Base-by-base conservation (phyloP, 92 coral and sea anemone genomes). In the Scolanthus callimorphus region DNA sequence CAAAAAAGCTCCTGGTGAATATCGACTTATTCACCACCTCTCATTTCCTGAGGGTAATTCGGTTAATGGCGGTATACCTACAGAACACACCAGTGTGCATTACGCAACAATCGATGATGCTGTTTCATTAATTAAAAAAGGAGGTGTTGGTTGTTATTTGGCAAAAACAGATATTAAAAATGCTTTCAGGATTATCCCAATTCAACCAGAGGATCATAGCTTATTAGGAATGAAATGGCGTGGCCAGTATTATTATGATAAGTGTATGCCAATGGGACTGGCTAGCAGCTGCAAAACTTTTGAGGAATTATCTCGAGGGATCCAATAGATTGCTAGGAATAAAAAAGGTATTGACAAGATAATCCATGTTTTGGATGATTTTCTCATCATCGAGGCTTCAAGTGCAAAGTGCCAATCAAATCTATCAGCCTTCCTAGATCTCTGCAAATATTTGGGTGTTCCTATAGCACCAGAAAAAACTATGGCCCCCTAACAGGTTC, bases 51-150 rank as follows among this genome's bases (percentile, higher is more conserved):
- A 27, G 3, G 71, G 71, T 0, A 11, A 28, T 31, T 62, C 79
- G n/a, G 62, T 57, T n/a, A 59, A 70, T 30, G 61, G 59, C n/a
- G n/a, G n/a, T n/a, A n/a, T n/a, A n/a, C n/a, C 37, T 50, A 51
- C 17, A 6, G 43, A 34, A 15, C 15, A 6, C 15, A 6, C 43
- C 15, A 12, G 38, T 1, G 55, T 67, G 13, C 41, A 28, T 20
- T 54, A 67, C 22, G 62, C 73, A 12, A 34, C 73, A 0, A 54
- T 54, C 1, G 23, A 17, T n/a, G 62, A 69, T 19, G 73, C 73
- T 0, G 20, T 67, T 1, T 1, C 19, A 0, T 27, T 37, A 19
- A 10, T 66, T 2, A 31, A 66, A 25, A 0, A 15, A 0, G 11
- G 39, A 12, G 41, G 55, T 6, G 8, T 13, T 0, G 56, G 63